Evolutionary conservation across 2,113 vertebrate genomes (phyloP).

Genomic region (Microtus pennsylvanicus): DNA sequence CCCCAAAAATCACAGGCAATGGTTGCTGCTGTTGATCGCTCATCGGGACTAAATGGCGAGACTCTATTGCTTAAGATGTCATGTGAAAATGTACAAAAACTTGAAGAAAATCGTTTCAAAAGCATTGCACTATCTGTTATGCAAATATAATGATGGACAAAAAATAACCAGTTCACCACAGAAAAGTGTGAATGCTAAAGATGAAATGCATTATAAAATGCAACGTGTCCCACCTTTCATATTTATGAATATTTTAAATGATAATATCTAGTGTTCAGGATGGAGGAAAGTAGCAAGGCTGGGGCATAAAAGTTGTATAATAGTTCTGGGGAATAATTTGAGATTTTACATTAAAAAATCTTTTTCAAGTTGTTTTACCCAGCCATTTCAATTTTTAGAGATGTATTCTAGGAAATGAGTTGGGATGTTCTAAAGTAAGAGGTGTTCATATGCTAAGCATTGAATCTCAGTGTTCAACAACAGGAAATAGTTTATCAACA

Average conservation of each 20-base stretch:
- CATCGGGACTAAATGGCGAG: background rate
- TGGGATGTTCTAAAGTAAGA: background rate
- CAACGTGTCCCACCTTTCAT: background rate
- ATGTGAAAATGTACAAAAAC: background rate
- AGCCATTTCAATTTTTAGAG: slow-evolving; percentile 24
- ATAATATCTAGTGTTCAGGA: slow-evolving; percentile 21
- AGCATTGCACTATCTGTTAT: background rate
- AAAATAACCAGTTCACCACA: background rate
- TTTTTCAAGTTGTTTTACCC: slow-evolving; percentile 19
- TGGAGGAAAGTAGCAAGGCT: slow-evolving; percentile 3
- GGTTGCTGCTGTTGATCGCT: background rate
- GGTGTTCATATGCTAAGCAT: slow-evolving; percentile 23
- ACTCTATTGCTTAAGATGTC: background rate
- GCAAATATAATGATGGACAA: background rate
- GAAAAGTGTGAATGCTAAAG: slow-evolving; percentile 20
- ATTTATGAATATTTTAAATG: slow-evolving; percentile 30
- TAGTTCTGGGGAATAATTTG: slow-evolving; percentile 18
- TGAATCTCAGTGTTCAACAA: slow-evolving; percentile 11
- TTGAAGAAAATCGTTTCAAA: background rate
- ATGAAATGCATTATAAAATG: slow-evolving; percentile 39
- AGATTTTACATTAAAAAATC: background rate
- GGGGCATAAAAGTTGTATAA: background rate
- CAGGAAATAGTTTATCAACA: background rate
- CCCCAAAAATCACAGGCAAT: no score
- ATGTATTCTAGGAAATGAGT: slow-evolving; percentile 1